Evolutionary conservation across 2,888 invertebrate species (phyloP).

Genomic region (Epicampocera succincta): DNA sequence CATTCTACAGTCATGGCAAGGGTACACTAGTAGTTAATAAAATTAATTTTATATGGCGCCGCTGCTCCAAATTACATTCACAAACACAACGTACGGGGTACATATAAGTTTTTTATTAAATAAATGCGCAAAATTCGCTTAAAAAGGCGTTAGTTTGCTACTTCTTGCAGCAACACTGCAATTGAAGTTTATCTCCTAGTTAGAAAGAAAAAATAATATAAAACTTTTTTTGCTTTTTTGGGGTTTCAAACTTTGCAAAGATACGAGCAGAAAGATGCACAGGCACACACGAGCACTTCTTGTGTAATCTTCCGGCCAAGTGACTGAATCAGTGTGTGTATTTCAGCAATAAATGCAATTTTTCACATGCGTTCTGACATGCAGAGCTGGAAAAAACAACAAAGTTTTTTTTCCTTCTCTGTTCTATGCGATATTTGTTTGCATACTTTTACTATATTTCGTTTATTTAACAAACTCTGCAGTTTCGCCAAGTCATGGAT

Average conservation of each 20-base stretch:
- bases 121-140: not conserved
- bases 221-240: conserved; percentile 26
- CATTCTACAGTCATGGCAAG: too few species aligned
- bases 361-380: conserved; percentile 68
- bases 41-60: too few species aligned
- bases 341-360: conserved; percentile 55
- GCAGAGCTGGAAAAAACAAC: conserved; percentile 37
- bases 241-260: conserved; percentile 17
- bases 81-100: too few species aligned
- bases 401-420: conserved; percentile 1
- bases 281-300: not conserved
- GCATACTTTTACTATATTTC: conserved; percentile 30
- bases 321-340: not conserved
- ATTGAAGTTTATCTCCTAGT: conserved; percentile 54
- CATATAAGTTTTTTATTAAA: not conserved
- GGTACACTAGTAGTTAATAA: too few species aligned
- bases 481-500: conserved; percentile 41
- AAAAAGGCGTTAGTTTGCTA: conserved; percentile 2
- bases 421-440: conserved; percentile 40
- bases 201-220: not conserved
- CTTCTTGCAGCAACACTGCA: conserved; percentile 8
- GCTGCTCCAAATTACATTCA: too few species aligned
- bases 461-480: not conserved
- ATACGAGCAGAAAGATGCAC: conserved; percentile 28
- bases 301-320: conserved; percentile 4